Base-by-base conservation (phyloP, 2,888 invertebrate species). In the Apomyelois bistriatella region DNA sequence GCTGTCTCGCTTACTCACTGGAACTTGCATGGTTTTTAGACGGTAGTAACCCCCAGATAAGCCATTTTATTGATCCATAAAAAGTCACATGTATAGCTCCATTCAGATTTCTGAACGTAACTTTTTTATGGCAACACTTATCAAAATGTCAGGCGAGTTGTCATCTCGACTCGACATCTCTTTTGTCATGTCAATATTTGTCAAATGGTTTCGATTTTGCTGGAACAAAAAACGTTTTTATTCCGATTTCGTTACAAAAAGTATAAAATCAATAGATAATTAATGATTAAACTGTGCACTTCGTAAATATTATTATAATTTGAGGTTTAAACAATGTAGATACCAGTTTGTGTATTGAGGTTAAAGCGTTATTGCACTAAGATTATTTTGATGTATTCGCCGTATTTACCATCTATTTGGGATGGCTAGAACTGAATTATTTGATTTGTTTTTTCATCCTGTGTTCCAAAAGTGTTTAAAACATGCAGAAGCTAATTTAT, bases 391-490 rank as follows among this genome's bases (percentile, higher is more conserved):
- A 79, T 82, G 74, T 74, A 70, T 75, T 66, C 69, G 13, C 17
- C 41, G 42, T 51, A 37, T 42, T 36, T 36, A 13, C 13, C 22
- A 36, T 16, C 9, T 9, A 43, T 36, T 74, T 72, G 66, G 61
- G 68, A 91, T 91, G 91, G 89, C 90, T 72, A 82, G 85, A 70
- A 89, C 86, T 67, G 91, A 91, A 69, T 75, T 91, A 62, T 91
- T 91, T 66, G 91, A 90, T 79, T 76, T 91, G 59, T 91, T 91
- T 76, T 91, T 91, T 58, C 90, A 91, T 73, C 91, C 91, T 55
- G 83, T 91, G 57, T 91, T 91, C 65, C 91, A 90, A 85, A 91
- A 91, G 78, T 91, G 91, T 69, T 77, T 91, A 64, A 85, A 81
- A 72, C 90, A 91, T 72, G 91, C 87, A 12, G 90, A 91, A 70